Base-by-base conservation (phyloP, 2,888 invertebrate species). In the Tipula unca region DNA sequence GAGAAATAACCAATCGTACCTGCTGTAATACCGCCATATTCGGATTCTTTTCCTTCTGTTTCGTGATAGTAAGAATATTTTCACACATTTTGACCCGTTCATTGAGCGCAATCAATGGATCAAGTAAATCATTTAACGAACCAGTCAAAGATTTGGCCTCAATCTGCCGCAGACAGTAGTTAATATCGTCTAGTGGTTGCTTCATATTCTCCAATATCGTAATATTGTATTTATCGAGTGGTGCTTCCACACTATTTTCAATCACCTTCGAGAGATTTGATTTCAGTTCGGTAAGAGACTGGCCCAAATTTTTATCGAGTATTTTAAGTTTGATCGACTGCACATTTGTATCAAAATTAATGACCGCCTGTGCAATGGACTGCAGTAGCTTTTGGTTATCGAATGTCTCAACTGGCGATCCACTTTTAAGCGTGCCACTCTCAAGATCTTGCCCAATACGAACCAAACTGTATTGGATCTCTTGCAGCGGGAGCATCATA, bases 401-500 rank as follows among this genome's bases (percentile, higher is more conserved):
- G 10, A 89, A 89, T 20, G 90, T 88, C 86, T 91, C 90, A 42
- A 89, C 86, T 0, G 88, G 88, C 1, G 89, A 88, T 3, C 91
- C 90, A 83, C 89, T 89, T 25, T 89, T 88, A 5, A 89, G 86
- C 83, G 90, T 90, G 0, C 90, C 90, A 8, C 89, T 90, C 87
- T 91, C 89, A 42, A 92, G 89, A 86, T 92, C 91, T 86, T 92
- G 91, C 10, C 91, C 91, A 86, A 92, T 87, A 86, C 90, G 88
- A 86, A 91, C 91, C 82, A 94, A 88, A 29, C 92, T 92, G 86
- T 90, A 91, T 89, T 93, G 92, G 85, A 93, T 93, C 89, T 93
- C 93, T 86, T 93, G 92, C 14, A 94, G 90, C 0, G 94, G 93
- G 0, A 92, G 92, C 35, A 92, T 91, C 88, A 93, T 90, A 17